Evolutionary conservation across 1,140 invertebrate species (phyloP).

Genomic region (Episyrphus balteatus): DNA sequence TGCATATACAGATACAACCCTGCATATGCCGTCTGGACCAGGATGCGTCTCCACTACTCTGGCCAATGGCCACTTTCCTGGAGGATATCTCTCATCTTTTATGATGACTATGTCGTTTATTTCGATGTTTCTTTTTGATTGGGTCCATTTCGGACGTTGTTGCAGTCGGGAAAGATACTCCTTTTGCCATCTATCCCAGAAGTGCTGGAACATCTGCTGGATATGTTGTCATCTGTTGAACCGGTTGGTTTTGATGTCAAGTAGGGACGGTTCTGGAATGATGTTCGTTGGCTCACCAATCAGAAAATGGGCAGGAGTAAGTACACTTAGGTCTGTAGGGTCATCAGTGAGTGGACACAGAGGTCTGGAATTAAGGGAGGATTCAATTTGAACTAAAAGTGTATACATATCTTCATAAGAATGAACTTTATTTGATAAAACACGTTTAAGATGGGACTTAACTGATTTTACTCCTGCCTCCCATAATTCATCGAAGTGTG

Average conservation of each 20-base stretch:
- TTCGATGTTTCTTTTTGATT: constrained; percentile 3
- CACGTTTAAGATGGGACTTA: constrained; percentile 2
- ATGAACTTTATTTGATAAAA: constrained; percentile 7
- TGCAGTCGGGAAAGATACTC: constrained; percentile 13
- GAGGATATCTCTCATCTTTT: constrained; percentile 11
- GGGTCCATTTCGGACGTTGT: constrained; percentile 10
- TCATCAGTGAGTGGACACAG: constrained; percentile 8
- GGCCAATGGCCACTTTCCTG: neutral
- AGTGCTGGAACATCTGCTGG: constrained; percentile 10
- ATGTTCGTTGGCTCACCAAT: constrained; percentile 8
- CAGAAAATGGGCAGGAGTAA: constrained; percentile 20
- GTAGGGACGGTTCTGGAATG: constrained; percentile 2
- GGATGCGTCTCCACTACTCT: too few relatives aligned
- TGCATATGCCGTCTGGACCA: too few relatives aligned
- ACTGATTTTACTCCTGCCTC: too few relatives aligned
- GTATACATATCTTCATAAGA: constrained; percentile 22
- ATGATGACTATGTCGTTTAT: constrained; percentile 9
- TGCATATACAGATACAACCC: too few relatives aligned
- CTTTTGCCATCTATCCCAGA: constrained; percentile 7
- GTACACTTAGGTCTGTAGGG: constrained; percentile 10
- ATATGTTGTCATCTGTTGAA: constrained; percentile 12
- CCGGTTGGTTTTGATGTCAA: neutral
- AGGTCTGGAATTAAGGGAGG: constrained; percentile 18
- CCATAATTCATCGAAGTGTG: constrained; percentile 17
- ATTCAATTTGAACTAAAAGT: constrained; percentile 14